Percentiles rank a stretch among this genome's conserved stretches.
These are phyloP conservation scores for Drosophila yooni DNA, from an alignment of 2,888 invertebrate genomes.

Conservation along the genomic window DNA sequence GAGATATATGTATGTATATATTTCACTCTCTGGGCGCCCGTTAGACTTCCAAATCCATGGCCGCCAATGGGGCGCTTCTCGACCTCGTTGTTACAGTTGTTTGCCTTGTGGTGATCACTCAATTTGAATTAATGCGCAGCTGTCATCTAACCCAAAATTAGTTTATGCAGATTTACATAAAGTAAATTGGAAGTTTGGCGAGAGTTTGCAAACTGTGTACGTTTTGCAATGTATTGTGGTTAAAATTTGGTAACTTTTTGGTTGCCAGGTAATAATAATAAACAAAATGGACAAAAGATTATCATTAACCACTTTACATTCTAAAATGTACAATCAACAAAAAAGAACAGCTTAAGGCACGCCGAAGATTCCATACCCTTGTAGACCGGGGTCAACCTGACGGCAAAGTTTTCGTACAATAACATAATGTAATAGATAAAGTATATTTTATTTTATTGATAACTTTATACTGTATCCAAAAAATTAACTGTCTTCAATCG, in stretches of 20 bases:
- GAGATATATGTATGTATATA: constrained; percentile 31
- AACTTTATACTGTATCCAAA: neutral
- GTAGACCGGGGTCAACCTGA: neutral
- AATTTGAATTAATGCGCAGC: constrained; percentile 80
- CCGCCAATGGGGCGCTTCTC: constrained; percentile 21
- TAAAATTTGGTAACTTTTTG: constrained; percentile 14
- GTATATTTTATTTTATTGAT: neutral
- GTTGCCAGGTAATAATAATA: constrained; percentile 1
- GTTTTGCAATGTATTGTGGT: constrained; percentile 7
- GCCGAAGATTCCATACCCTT: neutral
- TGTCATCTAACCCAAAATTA: constrained; percentile 74
- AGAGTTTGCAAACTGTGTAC: constrained; percentile 11
- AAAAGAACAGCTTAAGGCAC: neutral
- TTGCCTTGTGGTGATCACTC: constrained; percentile 73
- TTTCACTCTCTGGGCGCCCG: constrained; percentile 15
- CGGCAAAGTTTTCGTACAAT: neutral
- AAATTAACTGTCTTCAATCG: neutral
- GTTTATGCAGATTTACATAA: constrained; percentile 74
- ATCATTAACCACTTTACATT: neutral
- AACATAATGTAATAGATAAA: neutral
- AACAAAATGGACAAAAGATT: neutral
- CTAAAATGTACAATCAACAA: neutral
- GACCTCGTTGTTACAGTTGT: constrained; percentile 45
- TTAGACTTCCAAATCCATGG: constrained; percentile 18
- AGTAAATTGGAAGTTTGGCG: constrained; percentile 52